These are phyloP conservation scores for Cylloceria caligata DNA, from an alignment of 2,888 invertebrate genomes.

Conservation along the genomic window DNA sequence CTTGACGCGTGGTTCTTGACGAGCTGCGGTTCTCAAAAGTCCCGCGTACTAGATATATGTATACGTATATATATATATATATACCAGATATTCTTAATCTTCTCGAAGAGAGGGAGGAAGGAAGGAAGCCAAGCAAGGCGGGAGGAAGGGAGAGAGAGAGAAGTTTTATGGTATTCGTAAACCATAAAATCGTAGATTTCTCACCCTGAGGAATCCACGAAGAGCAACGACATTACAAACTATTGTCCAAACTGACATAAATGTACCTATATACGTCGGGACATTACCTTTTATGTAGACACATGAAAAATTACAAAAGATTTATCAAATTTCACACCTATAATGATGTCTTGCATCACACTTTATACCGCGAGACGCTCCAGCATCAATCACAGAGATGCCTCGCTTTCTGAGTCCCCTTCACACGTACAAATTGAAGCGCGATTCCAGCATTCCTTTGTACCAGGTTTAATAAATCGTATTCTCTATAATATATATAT, in stretches of 20 bases:
- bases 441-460: background rate
- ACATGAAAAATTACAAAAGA: constrained; percentile 1
- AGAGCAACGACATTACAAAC: constrained; percentile 11
- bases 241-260: constrained; percentile 20
- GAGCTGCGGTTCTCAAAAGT: no score
- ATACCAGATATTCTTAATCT: constrained; percentile 4
- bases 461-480: background rate
- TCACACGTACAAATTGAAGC: background rate
- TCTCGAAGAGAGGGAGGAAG: background rate
- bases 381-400: constrained; percentile 2
- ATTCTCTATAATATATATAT: background rate
- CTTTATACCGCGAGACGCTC: background rate
- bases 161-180: no score
- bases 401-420: background rate
- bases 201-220: constrained; percentile 14
- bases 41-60: background rate
- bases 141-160: background rate
- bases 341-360: background rate
- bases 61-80: no score
- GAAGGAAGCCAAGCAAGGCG: no score
- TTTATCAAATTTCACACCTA: constrained; percentile 26
- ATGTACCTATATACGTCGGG: background rate
- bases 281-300: background rate
- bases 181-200: background rate
- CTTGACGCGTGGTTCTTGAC: background rate